Conservation (phyloP, 2,113 vertebrate species). For the Cyphomyrus plagiostoma region DNA sequence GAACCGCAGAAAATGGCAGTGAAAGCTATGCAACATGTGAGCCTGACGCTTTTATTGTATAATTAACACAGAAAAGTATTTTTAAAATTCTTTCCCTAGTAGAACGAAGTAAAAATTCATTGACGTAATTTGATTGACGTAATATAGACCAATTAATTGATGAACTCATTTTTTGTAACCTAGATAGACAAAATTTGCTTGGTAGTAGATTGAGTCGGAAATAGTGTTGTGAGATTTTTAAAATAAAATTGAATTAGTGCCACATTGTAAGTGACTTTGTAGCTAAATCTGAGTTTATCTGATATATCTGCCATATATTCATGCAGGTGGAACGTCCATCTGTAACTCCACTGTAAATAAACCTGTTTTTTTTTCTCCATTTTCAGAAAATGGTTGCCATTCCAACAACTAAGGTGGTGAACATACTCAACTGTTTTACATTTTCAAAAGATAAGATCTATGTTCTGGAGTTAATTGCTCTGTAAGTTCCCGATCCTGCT, state of each 20-base stretch:
- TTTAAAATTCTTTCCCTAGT: neutral
- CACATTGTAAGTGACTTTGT: neutral
- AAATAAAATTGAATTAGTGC: neutral
- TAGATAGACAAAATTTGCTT: neutral
- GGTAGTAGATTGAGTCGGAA: neutral
- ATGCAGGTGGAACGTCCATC: neutral
- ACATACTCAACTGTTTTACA: slow-evolving; percentile 94
- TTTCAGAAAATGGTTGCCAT: slow-evolving; percentile 97
- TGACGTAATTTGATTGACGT: neutral
- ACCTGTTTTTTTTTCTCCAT: slow-evolving; percentile 31
- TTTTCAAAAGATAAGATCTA: slow-evolving; percentile 91
- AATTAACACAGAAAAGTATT: neutral
- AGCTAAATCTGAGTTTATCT: neutral
- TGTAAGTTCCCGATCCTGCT: slow-evolving; percentile 71
- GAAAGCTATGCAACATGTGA: slow-evolving; percentile 93
- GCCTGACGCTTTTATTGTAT: slow-evolving; percentile 39
- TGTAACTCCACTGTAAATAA: neutral
- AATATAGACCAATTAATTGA: neutral
- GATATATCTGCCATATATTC: neutral
- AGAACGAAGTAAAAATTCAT: neutral
- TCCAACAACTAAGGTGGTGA: slow-evolving; percentile 87
- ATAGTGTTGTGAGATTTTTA: neutral
- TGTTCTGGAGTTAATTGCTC: slow-evolving; percentile 86
- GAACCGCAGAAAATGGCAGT: slow-evolving; percentile 95
- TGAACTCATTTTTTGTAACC: neutral